Evolutionary conservation across 2,888 invertebrate species (phyloP), one percentile per base, ranked within the genome.

Genomic region (Lasioglossum leucozonium): DNA sequence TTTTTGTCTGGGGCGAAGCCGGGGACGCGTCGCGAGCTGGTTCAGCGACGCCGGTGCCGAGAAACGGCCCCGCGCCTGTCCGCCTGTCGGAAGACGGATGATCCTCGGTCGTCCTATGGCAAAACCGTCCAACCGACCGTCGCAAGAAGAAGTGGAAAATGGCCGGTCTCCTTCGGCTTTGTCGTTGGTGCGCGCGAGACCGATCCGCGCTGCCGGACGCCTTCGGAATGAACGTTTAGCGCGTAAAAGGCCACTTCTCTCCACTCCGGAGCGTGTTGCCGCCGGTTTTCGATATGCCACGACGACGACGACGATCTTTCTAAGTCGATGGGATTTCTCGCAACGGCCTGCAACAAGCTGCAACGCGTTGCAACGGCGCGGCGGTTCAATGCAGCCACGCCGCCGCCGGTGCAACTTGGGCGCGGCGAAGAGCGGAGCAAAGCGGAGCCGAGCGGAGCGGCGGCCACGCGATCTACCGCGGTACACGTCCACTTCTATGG

Each of bases 61-160:
- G 78, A 78, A 75, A 79, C 76, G 42, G 67, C 71, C 82, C 71
- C 82, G 76, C 77, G 80, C 76, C 84, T 86, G 87, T 87, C 81
- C 79, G 89, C 76, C 90, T 85, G 85, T 90, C 87, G 84, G 81
- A 87, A 90, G 90, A 90, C 89, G 90, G 72, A 90, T 86, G 90
- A 85, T 87, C 86, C 72, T 72, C 72, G 67, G 89, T 55, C 88
- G 89, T 82, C 77, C 81, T 73, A 82, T 85, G 86, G 77, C 84
- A 88, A 86, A 89, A 87, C 82, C 89, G 37, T 40, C 69, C 69
- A 22, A 69, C 37, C 69, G n/a, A 37, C 11, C 69, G 69, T 10
- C n/a, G 34, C 69, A 82, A 79, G 91, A 91, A 89, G 80, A 85
- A 82, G 77, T 83, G 90, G 90, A 89, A 90, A 91, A 91, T 87